Evolutionary conservation across 2,113 vertebrate genomes (phyloP).

Genomic region (Stomatorhinus ivindoensis): DNA sequence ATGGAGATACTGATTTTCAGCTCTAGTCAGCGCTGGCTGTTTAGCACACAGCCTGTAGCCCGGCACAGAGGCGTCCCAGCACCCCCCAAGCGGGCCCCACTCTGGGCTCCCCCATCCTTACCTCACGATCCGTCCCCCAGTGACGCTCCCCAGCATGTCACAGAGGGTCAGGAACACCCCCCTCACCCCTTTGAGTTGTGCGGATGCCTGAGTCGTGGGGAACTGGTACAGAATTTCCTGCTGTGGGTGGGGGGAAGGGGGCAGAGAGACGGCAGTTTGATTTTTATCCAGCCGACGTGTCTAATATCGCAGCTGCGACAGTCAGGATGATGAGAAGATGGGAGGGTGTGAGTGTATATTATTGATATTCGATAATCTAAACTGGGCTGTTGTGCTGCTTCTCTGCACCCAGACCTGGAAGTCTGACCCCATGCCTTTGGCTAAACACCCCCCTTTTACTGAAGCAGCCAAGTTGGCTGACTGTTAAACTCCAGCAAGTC

Average conservation of each 20-base stretch:
- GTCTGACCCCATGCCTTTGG: background rate
- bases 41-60: background rate
- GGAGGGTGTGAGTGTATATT: background rate
- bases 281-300: background rate
- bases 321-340: background rate
- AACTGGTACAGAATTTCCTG: slow-evolving; percentile 95
- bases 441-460: background rate
- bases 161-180: slow-evolving; percentile 93
- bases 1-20: background rate
- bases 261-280: background rate
- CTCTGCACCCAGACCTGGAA: background rate
- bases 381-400: background rate
- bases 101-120: slow-evolving; percentile 40
- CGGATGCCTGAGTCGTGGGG: slow-evolving; percentile 75
- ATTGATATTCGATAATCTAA: background rate
- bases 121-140: slow-evolving; percentile 82
- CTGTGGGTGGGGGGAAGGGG: slow-evolving; percentile 49
- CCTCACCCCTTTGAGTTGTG: slow-evolving; percentile 81
- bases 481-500: background rate
- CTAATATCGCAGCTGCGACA: background rate
- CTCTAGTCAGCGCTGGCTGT: background rate
- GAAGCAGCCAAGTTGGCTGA: background rate
- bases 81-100: background rate
- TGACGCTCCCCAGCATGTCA: slow-evolving; percentile 91
- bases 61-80: background rate